Evolutionary conservation across 1,140 invertebrate species (phyloP), one percentile per base, ranked within the genome.

Genomic region (Panagrolaimus sp.): DNA sequence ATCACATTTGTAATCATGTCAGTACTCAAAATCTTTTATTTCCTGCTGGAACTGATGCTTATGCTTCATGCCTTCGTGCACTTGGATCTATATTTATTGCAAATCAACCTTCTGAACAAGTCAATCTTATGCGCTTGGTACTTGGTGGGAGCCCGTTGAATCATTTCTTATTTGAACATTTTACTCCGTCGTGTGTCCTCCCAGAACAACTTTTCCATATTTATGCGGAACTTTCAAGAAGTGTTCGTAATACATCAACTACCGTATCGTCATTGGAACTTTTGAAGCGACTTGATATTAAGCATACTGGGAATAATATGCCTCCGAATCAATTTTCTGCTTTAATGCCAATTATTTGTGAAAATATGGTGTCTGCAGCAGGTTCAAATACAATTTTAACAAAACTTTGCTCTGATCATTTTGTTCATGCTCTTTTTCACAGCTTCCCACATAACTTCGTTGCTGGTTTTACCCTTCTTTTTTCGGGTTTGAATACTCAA

Each of bases 341-440:
- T 10, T 62, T 76, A 52, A 62, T 77, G 43, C 75, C 75, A 2
- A 74, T 76, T 21, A 76, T 77, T 65, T 76, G 75, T 47, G 75
- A 76, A 44, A 76, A 76, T 43, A 44, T 76, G 38, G 68, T 63
- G 14, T 75, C 75, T 32, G 72, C 67, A 26, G 48, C 75, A 7
- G 48, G 38, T 7, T 21, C 3, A 3, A 66, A 46, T 26, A 12
- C 58, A 26, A n/a, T 26, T 32, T 65, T 77, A 8, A 26, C 52
- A 3, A 21, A 52, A 32, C 44, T 76, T 10, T 71, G 68, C 46
- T 32, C 46, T 12, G 46, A 58, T 21, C 73, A 76, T 44, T 77
- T 77, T 66, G 63, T 66, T 15, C 62, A 71, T 32, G 48, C 65
- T 21, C 74, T 76, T 76, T 77, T 76, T 14, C 75, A 76, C 63